These are phyloP conservation scores for Phalacrocorax carbo DNA, from an alignment of 2,113 vertebrate species.

Conservation along the genomic window DNA sequence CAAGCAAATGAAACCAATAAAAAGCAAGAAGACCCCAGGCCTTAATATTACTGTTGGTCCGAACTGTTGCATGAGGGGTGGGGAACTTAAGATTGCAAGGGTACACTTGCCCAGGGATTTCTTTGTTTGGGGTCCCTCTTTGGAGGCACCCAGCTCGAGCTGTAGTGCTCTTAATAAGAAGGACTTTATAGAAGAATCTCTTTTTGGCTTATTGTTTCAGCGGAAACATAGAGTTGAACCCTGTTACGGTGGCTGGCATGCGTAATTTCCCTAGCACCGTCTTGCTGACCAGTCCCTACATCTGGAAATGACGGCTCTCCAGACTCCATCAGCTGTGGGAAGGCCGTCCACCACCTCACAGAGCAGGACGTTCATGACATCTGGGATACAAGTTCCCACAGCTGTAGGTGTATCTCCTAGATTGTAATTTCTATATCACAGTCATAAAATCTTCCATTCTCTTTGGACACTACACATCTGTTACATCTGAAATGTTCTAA, in stretches of 20 bases:
- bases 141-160: neutral
- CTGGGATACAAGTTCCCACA: neutral
- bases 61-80: rapidly evolving
- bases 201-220: neutral
- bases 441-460: neutral
- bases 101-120: neutral
- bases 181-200: neutral
- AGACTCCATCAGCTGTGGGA: rapidly evolving
- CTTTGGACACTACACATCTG: neutral
- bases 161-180: neutral
- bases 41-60: neutral
- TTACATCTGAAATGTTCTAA: neutral
- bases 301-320: neutral
- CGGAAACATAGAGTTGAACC: neutral
- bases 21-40: neutral
- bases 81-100: neutral
- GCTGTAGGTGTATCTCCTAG: neutral
- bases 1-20: neutral
- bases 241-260: neutral
- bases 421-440: neutral
- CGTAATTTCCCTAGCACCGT: neutral
- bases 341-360: neutral
- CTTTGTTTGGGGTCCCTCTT: neutral
- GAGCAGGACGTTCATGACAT: neutral
- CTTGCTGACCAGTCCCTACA: constrained; percentile 21